phyloP scores from a whole-genome alignment of 2,797 vertebrate species.

The Poecilia picta region DNA sequence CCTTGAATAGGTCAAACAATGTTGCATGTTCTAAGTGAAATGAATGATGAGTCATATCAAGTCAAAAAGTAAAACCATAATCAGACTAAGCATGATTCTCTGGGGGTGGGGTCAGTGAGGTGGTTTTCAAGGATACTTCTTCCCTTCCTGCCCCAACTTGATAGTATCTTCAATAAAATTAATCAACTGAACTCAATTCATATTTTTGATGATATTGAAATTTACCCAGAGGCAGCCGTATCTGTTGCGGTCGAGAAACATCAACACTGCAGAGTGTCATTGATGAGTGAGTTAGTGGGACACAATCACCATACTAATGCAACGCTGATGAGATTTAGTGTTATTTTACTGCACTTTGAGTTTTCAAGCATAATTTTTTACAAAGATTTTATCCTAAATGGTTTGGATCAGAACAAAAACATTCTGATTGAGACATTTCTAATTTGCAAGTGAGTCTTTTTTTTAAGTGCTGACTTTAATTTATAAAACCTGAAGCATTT shows the following conservation, averaged over 20 bases:
- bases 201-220: background rate
- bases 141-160: too few relatives aligned
- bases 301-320: background rate
- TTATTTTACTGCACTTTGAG: background rate
- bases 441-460: background rate
- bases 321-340: background rate
- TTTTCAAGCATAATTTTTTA: background rate
- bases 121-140: too few relatives aligned
- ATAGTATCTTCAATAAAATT: background rate
- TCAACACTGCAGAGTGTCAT: background rate
- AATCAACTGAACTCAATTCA: background rate
- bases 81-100: background rate
- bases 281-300: background rate
- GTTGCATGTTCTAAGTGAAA: background rate
- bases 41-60: background rate
- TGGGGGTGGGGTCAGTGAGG: too few relatives aligned
- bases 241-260: background rate
- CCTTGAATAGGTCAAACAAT: background rate
- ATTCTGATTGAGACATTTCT: background rate
- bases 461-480: background rate
- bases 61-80: background rate
- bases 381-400: background rate
- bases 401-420: background rate
- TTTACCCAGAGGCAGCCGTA: background rate
- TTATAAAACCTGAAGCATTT: background rate